Conservation (phyloP, 2,113 vertebrate genomes). For the Rhinopomastus cyanomelas region DNA sequence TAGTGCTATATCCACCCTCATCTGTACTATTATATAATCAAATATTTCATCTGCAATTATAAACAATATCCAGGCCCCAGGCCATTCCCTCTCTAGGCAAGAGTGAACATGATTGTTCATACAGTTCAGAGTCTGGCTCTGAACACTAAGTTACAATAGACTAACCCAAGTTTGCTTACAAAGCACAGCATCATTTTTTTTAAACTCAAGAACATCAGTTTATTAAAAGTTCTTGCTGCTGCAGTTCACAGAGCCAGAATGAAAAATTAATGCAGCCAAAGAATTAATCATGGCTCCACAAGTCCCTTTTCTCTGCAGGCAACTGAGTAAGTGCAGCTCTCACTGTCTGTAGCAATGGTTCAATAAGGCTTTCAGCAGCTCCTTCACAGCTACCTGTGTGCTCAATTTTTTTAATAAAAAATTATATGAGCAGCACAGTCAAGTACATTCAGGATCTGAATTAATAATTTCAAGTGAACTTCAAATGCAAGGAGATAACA, state of each 20-base stretch:
- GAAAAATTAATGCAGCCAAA: background rate
- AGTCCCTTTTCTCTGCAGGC: background rate
- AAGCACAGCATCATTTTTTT: background rate
- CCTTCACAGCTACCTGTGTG: background rate
- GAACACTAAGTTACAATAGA: background rate
- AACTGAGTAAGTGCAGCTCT: background rate
- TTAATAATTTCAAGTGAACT: background rate
- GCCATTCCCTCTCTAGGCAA: background rate
- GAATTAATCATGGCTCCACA: background rate
- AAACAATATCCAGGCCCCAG: background rate
- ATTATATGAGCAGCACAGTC: background rate
- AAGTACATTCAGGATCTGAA: background rate
- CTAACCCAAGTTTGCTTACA: background rate
- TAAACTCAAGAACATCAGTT: background rate
- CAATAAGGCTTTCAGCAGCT: background rate
- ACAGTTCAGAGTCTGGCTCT: background rate
- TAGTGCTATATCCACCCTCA: background rate
- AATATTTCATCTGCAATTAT: background rate
- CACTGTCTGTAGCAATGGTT: background rate
- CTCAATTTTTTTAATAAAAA: background rate
- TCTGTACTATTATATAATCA: background rate
- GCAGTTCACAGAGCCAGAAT: background rate
- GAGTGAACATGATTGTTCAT: background rate
- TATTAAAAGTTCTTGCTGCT: background rate
- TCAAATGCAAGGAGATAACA: background rate